Base-by-base conservation (phyloP, 2,113 vertebrate species). In the Burhinus bistriatus region DNA sequence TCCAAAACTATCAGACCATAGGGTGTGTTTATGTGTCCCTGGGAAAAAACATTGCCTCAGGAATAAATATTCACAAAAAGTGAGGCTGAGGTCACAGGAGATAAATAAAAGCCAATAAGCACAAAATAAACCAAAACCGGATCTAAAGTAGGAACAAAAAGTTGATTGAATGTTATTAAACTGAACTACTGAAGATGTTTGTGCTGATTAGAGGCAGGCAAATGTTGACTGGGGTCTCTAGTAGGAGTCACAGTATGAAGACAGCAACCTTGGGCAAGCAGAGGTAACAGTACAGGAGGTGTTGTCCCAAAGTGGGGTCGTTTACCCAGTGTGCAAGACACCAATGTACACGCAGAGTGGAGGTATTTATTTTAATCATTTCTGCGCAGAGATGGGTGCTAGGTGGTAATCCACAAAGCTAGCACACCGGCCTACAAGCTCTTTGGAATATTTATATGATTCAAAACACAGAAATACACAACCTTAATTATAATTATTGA, bases 151-250 rank as follows among this genome's bases (percentile, higher is more conserved):
- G 40, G 47, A 69, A 30, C 6, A 42, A 4, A 61, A 86, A 52
- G 5, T 44, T 68, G 5, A 29, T 25, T 61, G 10, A 61, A 45
- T 47, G 17, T 29, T 68, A 30, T 34, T 52, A 54, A 79, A 54
- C 29, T 38, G 15, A 80, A 34, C 36, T 44, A 11, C 20, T 51
- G n/a, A 64, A 87, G n/a, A 30, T 62, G 6, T 21, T 30, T 62
- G 25, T 22, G 38, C 2, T 55, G 45, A 42, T 42, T n/a, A 83
- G 36, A 34, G 21, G 27, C 27, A 49, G 23, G 18, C 2, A 65
- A 75, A 85, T 49, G 25, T 4, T 0, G 0, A 2, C 15, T 68
- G 27, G 7, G 7, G 1, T 68, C 6, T 55, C 20, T 25, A 29
- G 32, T 36, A 57, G 13, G 4, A 40, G 15, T 15, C 12, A 15